phyloP scores from a whole-genome alignment of 2,113 vertebrate species.

The Myiozetetes cayanensis region DNA sequence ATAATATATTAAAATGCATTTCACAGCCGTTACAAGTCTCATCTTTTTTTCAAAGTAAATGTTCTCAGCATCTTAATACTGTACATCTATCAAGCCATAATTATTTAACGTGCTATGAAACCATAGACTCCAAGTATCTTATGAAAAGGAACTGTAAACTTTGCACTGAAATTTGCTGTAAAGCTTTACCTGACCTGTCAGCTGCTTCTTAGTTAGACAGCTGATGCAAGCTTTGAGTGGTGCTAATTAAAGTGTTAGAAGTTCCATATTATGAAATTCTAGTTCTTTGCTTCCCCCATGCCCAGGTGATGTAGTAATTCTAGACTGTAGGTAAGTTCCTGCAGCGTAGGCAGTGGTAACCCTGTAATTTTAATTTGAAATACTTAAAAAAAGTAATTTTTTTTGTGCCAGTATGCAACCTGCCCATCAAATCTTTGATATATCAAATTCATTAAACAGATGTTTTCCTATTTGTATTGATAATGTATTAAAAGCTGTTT shows the following conservation, averaged over 20 bases:
- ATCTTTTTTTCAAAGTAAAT: slow-evolving; percentile 62
- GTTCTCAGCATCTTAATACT: slow-evolving; percentile 71
- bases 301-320: slow-evolving; percentile 78
- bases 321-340: slow-evolving; percentile 75
- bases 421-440: slow-evolving; percentile 78
- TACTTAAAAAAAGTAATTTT: slow-evolving; percentile 65
- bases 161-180: slow-evolving; percentile 79
- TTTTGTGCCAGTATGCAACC: slow-evolving; percentile 78
- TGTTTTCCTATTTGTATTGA: slow-evolving; percentile 81
- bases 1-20: slow-evolving; percentile 70
- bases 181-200: slow-evolving; percentile 81
- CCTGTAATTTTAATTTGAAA: slow-evolving; percentile 78
- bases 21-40: slow-evolving; percentile 64
- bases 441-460: slow-evolving; percentile 75
- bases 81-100: slow-evolving; percentile 78
- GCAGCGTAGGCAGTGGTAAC: slow-evolving; percentile 75
- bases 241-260: slow-evolving; percentile 84
- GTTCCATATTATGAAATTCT: slow-evolving; percentile 70
- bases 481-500: slow-evolving; percentile 82
- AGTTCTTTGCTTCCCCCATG: slow-evolving; percentile 65
- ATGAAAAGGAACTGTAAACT: slow-evolving; percentile 71
- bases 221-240: slow-evolving; percentile 82
- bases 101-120: slow-evolving; percentile 79
- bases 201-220: slow-evolving; percentile 71
- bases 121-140: slow-evolving; percentile 72